Evolutionary conservation across 2,888 invertebrate genomes (phyloP), one percentile per base, ranked within the genome.

Genomic region (Halictus ligatus): DNA sequence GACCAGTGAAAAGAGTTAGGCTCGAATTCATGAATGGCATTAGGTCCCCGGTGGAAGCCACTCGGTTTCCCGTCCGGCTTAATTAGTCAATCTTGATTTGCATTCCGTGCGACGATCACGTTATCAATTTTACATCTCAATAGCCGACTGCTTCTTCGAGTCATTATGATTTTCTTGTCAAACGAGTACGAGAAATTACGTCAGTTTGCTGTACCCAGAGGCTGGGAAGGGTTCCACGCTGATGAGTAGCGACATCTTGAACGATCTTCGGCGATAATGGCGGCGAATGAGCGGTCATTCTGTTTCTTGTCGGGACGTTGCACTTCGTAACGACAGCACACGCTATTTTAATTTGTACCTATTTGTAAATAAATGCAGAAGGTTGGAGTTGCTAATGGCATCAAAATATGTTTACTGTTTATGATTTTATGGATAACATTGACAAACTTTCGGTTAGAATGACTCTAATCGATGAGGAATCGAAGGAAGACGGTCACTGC

Each of bases 1-100:
- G 89, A 88, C 90, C 89, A 91, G 86, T 90, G 86, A 88, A 79
- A 80, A 76, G 77, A 76, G 54, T 54, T 54, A 54, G 54, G 21
- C 10, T 81, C 74, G 67, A 73, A 48, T 50, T 15, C 67, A 73
- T 85, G 84, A 90, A 90, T 90, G 86, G 86, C 72, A 54, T 67
- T 79, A 50, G 72, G 73, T 78, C 67, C 2, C 29, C 72, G 40
- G 69, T n/a, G 71, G 69, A 74, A 84, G 67, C 69, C 48, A 54
- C 71, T 73, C n/a, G 43, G 43, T 81, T 60, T 64, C 40, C 81
- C 81, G 81, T 75, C 74, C 73, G 21, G 81, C 81, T 50, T 69
- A 75, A 84, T 86, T 85, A 83, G 90, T 78, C 79, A 75, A 81
- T 25, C 40, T 29, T 40, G n/a, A 81, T 78, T 85, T 60, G 75